Evolutionary conservation across 2,797 vertebrate species (phyloP), one percentile per base, ranked within the genome.

Genomic region (Chiroxiphia lanceolata): DNA sequence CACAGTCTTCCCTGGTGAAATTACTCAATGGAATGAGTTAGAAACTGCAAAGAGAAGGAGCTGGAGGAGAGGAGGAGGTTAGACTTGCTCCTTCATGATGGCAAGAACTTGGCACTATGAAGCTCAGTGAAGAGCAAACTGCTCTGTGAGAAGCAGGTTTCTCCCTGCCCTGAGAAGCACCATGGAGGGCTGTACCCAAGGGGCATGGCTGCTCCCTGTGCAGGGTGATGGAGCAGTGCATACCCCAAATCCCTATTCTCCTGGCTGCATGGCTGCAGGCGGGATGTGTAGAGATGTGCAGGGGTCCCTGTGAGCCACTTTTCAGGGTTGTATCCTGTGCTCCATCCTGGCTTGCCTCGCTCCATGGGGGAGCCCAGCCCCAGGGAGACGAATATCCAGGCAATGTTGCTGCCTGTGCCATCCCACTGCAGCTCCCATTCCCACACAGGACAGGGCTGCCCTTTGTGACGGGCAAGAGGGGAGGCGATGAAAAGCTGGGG

Each of bases 401-500:
- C 2, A 1, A n/a, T 6, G 56, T 5, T 5, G 7, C 65, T 75
- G 77, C 53, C 26, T 48, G 15, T 1, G 0, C 27, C 10, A 0
- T 13, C 64, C 83, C 17, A 36, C 75, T 77, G 68, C 6, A 4
- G 60, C 75, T 77, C 87, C 60, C 31, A 7, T 86, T 86, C 93
- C 96, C 85, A 20, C n/a, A 67, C 91, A 85, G 97, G 92, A 97
- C 96, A 97, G 96, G 89, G 80, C 93, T 97, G 96, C 88, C 96
- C 96, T 98, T 98, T 98, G 96, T 97, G 89, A 90, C 31, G 16
- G 94, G 84, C 9, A 9, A 97, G 95, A 97, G 90, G 88, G 93
- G 71, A 96, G 94, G 81, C 0, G 72, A 82, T 44, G 91, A 94
- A 94, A 96, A 92, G 83, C 90, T 2, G 0, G 36, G 76, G 56